phyloP scores from a whole-genome alignment of 2,797 vertebrate genomes.

The Pristis pectinata region DNA sequence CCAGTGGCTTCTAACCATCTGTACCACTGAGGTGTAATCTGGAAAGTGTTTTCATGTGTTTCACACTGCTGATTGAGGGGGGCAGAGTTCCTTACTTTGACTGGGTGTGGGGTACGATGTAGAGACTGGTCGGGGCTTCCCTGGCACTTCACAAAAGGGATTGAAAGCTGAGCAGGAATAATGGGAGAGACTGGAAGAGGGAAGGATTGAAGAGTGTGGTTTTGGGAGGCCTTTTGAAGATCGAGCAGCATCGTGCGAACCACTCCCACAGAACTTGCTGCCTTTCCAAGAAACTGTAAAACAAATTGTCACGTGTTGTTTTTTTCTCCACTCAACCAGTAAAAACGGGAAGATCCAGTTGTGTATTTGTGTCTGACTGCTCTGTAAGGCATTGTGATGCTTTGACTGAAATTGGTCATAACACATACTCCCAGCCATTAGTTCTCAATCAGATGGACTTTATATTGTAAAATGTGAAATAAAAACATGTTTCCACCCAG shows the following conservation, averaged over 20 bases:
- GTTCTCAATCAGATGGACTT: no score
- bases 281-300: not conserved
- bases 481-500: not conserved
- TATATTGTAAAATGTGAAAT: not conserved
- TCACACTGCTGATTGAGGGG: not conserved
- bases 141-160: not conserved
- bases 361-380: not conserved
- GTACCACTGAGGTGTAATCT: not conserved
- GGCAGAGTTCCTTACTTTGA: not conserved
- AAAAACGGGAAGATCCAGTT: not conserved
- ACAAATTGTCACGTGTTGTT: not conserved
- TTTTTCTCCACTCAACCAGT: not conserved
- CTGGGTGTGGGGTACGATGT: not conserved
- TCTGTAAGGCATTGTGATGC: not conserved
- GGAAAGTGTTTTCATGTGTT: not conserved
- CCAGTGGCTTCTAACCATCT: not conserved
- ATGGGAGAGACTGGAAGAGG: not conserved
- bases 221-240: not conserved
- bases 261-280: not conserved
- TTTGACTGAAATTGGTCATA: not conserved
- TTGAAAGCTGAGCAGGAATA: not conserved
- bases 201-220: no score
- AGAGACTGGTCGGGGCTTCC: not conserved
- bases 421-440: not conserved
- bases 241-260: no score